phyloP scores from a whole-genome alignment of 2,888 invertebrate species.

The Dryobotodes eremita region DNA sequence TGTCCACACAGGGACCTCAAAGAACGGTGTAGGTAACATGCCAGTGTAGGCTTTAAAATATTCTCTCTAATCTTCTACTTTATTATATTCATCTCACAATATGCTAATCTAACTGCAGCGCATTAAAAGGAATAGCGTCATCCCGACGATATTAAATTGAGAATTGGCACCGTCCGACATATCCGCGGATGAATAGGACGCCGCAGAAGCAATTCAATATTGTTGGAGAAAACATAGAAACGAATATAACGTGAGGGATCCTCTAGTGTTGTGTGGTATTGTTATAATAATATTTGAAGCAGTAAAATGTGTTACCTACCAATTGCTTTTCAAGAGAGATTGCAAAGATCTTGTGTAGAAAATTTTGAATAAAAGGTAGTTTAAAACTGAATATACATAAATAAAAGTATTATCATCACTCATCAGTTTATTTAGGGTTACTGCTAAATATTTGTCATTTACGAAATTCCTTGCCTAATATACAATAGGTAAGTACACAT shows the following conservation, averaged over 20 bases:
- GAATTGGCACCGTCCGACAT: slow-evolving; percentile 30
- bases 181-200: slow-evolving; percentile 18
- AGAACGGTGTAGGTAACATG: too few relatives aligned
- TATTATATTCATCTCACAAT: slow-evolving; percentile 19
- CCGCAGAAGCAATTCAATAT: slow-evolving; percentile 18
- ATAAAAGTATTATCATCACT: too few relatives aligned
- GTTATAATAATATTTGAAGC: background rate
- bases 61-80: background rate
- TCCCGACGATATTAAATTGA: slow-evolving; percentile 32
- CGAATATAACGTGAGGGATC: slow-evolving; percentile 22
- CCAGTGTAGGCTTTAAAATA: too few relatives aligned
- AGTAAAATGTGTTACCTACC: background rate
- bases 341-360: background rate
- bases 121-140: slow-evolving; percentile 41
- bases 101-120: slow-evolving; percentile 37
- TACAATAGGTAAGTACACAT: too few relatives aligned
- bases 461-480: too few relatives aligned
- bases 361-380: too few relatives aligned
- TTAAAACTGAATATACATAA: too few relatives aligned
- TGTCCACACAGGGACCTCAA: too few relatives aligned
- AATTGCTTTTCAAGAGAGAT: background rate
- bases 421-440: too few relatives aligned
- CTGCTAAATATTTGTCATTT: too few relatives aligned
- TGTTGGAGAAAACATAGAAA: slow-evolving; percentile 13
- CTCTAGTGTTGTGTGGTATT: background rate